phyloP scores from a whole-genome alignment of 2,113 vertebrate species.

The Pelecanoides urinatrix region DNA sequence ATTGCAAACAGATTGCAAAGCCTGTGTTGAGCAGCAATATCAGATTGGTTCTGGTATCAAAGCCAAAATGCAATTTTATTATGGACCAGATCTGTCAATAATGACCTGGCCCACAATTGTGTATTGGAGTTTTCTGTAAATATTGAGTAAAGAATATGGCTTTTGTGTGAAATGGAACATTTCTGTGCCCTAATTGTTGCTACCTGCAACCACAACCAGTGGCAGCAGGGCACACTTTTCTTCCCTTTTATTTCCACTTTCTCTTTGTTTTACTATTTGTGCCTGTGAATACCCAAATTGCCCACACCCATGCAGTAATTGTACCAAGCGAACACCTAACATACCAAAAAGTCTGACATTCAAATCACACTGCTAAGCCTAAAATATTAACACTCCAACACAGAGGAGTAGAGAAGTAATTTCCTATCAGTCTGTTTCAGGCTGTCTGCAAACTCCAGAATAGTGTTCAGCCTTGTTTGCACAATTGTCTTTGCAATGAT shows the following conservation, averaged over 20 bases:
- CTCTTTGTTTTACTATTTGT: neutral
- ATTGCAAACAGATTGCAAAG: neutral
- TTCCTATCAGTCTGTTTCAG: neutral
- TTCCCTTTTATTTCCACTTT: neutral
- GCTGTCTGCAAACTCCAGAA: neutral
- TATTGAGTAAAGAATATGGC: neutral
- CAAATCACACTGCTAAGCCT: neutral
- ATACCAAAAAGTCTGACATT: neutral
- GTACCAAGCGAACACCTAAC: neutral
- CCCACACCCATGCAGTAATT: neutral
- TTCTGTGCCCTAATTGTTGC: neutral
- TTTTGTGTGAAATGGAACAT: neutral
- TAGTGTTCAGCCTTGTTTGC: neutral
- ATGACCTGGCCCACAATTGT: neutral
- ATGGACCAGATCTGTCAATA: neutral
- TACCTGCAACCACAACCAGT: neutral
- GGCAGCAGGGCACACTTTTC: neutral
- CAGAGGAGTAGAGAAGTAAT: neutral
- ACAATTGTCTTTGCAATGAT: neutral
- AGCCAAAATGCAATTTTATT: slow-evolving; percentile 25
- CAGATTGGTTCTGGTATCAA: neutral
- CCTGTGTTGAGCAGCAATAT: neutral
- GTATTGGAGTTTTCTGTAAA: neutral
- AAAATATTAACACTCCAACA: neutral
- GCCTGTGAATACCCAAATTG: neutral